Evolutionary conservation across 1,140 invertebrate genomes (phyloP).

Genomic region (Drosophila elegans): DNA sequence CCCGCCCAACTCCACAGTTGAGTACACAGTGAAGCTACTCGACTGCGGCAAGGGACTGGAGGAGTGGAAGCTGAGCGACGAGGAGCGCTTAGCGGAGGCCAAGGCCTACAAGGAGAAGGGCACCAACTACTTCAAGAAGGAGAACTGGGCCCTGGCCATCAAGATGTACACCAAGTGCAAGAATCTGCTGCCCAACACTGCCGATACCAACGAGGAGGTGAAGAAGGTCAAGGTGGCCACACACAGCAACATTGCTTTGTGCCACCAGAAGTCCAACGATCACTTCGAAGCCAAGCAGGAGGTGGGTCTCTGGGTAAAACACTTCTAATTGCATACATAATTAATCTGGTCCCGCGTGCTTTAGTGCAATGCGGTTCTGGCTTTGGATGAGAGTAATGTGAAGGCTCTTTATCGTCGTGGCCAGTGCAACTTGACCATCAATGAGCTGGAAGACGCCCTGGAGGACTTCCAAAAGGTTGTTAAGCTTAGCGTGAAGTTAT

Average conservation of each 20-base stretch:
- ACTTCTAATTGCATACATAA: conserved; percentile 68
- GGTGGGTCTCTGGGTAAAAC: conserved; percentile 30
- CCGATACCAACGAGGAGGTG: conserved; percentile 75
- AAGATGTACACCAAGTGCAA: conserved; percentile 94
- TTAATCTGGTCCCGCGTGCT: neutral
- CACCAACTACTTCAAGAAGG: conserved; percentile 94
- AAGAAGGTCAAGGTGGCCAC: conserved; percentile 88
- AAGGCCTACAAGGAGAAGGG: conserved; percentile 95
- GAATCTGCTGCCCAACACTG: conserved; percentile 83
- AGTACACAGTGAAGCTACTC: conserved; percentile 92
- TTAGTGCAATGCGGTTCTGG: conserved; percentile 81
- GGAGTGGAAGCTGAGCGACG: conserved; percentile 91
- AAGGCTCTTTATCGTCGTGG: conserved; percentile 96
- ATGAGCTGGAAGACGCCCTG: conserved; percentile 92
- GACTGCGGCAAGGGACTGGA: conserved; percentile 93
- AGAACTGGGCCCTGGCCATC: conserved; percentile 91
- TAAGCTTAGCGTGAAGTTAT: neutral
- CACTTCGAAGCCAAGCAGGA: conserved; percentile 89
- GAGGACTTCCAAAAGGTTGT: conserved; percentile 91
- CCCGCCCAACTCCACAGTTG: conserved; percentile 91
- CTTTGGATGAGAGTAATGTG: conserved; percentile 91
- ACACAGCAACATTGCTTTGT: conserved; percentile 94
- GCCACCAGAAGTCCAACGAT: conserved; percentile 93
- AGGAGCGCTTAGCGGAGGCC: conserved; percentile 93
- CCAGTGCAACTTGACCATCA: conserved; percentile 90